Conservation (phyloP, 1,140 invertebrate species). For the Drosophila malerkotliana region DNA sequence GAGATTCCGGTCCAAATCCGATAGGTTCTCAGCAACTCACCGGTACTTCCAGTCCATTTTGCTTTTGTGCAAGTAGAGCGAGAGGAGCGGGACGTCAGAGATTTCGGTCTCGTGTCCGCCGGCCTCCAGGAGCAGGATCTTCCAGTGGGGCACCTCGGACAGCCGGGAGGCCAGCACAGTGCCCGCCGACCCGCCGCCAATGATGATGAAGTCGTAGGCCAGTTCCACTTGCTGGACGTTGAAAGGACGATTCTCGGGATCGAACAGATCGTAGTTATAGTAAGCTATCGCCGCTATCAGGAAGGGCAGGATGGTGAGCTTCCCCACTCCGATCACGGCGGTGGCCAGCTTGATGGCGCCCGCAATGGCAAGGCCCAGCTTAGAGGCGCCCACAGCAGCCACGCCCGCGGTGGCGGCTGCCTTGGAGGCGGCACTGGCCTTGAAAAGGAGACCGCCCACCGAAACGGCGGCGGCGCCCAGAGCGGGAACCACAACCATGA, state of each 20-base stretch:
- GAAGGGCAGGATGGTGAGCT: constrained; percentile 90
- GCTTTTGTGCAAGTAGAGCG: constrained; percentile 94
- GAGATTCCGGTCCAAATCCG: too few species aligned
- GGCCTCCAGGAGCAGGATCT: constrained; percentile 93
- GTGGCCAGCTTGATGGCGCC: constrained; percentile 89
- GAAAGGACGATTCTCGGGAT: constrained; percentile 92
- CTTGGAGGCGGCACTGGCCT: constrained; percentile 75
- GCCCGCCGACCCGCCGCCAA: constrained; percentile 94
- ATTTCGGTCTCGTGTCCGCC: constrained; percentile 94
- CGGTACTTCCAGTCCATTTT: constrained; percentile 96
- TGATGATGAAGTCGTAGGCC: constrained; percentile 92
- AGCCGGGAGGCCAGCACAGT: constrained; percentile 93
- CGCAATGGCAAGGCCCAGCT: constrained; percentile 84
- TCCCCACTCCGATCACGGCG: constrained; percentile 88
- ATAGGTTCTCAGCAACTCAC: constrained; percentile 20
- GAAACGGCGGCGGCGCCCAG: constrained; percentile 73
- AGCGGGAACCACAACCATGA: constrained; percentile 75
- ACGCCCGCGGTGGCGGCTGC: constrained; percentile 73
- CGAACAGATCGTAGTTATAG: constrained; percentile 93
- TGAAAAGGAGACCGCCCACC: constrained; percentile 75
- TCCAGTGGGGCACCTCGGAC: constrained; percentile 91
- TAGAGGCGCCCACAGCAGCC: constrained; percentile 72
- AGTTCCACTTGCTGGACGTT: constrained; percentile 86
- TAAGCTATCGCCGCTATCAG: constrained; percentile 92
- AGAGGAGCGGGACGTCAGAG: constrained; percentile 92